These are phyloP conservation scores for Ctenicera cuprea DNA, from an alignment of 2,888 invertebrate species.

Conservation along the genomic window DNA sequence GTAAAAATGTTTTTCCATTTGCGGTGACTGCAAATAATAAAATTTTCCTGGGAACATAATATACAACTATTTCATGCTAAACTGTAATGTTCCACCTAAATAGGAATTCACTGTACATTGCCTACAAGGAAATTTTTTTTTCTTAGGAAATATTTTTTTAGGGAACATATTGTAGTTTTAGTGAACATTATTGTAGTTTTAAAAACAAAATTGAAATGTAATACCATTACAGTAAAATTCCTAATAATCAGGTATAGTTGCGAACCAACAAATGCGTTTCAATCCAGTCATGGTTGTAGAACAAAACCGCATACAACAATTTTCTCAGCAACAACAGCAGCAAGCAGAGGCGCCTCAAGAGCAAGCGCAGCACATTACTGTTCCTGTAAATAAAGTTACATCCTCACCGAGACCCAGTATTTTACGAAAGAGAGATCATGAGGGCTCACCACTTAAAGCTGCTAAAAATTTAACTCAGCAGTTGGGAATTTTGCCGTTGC, in stretches of 20 bases:
- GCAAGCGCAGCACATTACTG: conserved; percentile 38
- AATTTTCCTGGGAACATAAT: too few species aligned
- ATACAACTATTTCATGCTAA: too few species aligned
- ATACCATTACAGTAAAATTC: too few species aligned
- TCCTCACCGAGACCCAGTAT: conserved; percentile 87
- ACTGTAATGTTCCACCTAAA: too few species aligned
- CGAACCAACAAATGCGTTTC: conserved; percentile 69
- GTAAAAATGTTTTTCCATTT: too few species aligned
- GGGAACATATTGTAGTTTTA: too few species aligned
- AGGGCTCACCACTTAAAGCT: conserved; percentile 81
- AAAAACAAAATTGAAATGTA: too few species aligned
- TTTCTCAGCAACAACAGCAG: conserved; percentile 52
- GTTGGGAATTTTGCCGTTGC: conserved; percentile 49
- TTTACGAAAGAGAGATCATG: conserved; percentile 90
- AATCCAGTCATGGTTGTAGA: conserved; percentile 72
- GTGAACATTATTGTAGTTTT: too few species aligned
- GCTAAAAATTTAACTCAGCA: conserved; percentile 76
- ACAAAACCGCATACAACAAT: conserved; percentile 62
- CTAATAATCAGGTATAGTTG: conserved; percentile 58
- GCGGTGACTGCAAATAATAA: too few species aligned
- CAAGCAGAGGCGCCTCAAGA: conserved; percentile 45
- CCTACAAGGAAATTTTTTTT: too few species aligned
- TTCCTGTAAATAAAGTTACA: conserved; percentile 64
- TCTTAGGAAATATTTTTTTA: too few species aligned
- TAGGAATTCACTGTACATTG: too few species aligned